These are phyloP conservation scores for Notarius quadriscutis DNA, from an alignment of 2,113 vertebrate genomes.

Conservation along the genomic window DNA sequence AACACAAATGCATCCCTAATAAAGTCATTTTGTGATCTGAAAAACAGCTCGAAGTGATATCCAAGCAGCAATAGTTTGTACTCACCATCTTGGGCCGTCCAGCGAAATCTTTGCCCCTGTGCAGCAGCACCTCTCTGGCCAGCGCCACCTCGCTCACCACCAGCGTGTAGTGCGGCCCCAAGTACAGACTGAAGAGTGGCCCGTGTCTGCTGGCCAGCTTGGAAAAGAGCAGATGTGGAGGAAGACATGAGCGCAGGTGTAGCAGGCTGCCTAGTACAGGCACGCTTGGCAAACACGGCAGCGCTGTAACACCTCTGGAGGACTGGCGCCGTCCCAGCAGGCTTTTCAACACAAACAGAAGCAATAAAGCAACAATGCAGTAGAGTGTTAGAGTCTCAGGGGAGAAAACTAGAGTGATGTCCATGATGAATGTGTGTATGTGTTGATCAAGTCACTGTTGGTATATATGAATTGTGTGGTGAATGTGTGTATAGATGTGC, in stretches of 20 bases:
- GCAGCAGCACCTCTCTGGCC: slow-evolving; percentile 70
- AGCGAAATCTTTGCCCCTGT: slow-evolving; percentile 71
- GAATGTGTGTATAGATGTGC: neutral
- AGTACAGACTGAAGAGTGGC: slow-evolving; percentile 63
- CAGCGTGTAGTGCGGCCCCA: slow-evolving; percentile 69
- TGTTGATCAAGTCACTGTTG: neutral
- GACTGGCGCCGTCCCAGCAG: neutral
- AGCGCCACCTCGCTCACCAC: slow-evolving; percentile 68
- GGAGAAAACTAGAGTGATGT: neutral
- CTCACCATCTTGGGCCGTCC: slow-evolving; percentile 75
- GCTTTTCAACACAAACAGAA: slow-evolving; percentile 19
- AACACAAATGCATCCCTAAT: neutral
- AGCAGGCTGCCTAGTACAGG: slow-evolving; percentile 74
- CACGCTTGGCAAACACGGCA: slow-evolving; percentile 68
- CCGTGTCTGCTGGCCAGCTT: slow-evolving; percentile 61
- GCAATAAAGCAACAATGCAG: neutral
- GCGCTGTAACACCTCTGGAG: neutral
- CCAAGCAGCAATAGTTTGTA: neutral
- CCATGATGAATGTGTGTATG: slow-evolving; percentile 8
- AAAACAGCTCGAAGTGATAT: neutral
- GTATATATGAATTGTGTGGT: neutral
- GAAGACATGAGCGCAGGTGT: slow-evolving; percentile 62
- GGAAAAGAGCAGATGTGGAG: slow-evolving; percentile 68
- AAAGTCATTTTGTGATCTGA: neutral
- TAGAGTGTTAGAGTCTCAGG: neutral